Evolutionary conservation across 2,888 invertebrate species (phyloP).

Genomic region (Eupithecia subfuscata): DNA sequence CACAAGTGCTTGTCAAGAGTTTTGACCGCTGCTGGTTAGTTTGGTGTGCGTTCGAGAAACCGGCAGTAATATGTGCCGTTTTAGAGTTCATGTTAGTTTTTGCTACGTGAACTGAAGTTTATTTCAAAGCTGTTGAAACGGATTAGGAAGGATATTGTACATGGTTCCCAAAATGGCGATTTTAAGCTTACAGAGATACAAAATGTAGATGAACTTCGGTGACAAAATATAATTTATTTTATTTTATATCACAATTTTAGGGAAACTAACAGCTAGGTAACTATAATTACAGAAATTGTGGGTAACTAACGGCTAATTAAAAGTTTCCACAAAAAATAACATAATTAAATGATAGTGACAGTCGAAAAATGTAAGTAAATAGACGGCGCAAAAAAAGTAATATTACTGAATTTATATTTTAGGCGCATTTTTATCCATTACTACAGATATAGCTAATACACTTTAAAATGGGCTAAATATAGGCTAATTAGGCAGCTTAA

Average conservation of each 20-base stretch:
- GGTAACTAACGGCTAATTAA: too few relatives aligned
- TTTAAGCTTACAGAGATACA: background rate
- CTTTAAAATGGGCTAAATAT: background rate
- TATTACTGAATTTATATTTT: background rate
- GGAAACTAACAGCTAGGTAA: too few relatives aligned
- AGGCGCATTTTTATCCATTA: background rate
- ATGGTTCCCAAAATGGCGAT: background rate
- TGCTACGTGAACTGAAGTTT: background rate
- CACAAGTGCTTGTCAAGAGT: background rate
- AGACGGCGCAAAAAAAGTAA: too few relatives aligned
- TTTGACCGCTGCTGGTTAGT: background rate
- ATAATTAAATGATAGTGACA: too few relatives aligned
- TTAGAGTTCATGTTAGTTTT: background rate
- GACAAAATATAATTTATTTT: background rate
- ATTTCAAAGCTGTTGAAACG: background rate
- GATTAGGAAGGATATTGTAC: background rate
- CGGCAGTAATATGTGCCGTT: too few relatives aligned
- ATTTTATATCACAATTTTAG: too few relatives aligned
- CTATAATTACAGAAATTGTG: too few relatives aligned
- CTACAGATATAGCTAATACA: background rate
- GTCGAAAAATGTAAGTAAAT: too few relatives aligned
- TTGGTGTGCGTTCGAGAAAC: background rate
- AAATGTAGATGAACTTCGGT: background rate
- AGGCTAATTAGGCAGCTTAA: background rate
- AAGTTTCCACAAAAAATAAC: too few relatives aligned